A percentile compares a stretch with the other conserved stretches of the same genome.
These are phyloP conservation scores for Drosophila grimshawi DNA, from an alignment of 1,140 invertebrate species.

Conservation along the genomic window DNA sequence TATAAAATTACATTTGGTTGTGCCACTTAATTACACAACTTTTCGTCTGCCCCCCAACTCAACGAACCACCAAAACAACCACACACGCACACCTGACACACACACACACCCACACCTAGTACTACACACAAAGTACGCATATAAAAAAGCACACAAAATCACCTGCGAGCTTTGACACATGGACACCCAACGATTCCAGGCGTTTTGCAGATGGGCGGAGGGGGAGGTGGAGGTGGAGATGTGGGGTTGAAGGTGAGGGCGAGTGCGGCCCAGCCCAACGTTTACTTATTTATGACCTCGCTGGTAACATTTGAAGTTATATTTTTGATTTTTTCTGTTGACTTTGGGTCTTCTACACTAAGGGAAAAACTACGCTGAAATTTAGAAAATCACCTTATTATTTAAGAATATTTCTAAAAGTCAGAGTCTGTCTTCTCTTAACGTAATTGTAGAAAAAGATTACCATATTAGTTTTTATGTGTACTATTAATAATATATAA, in stretches of 20 bases:
- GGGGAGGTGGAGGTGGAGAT: background rate
- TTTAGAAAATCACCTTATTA: too few relatives aligned
- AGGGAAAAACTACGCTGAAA: background rate
- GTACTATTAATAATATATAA: too few relatives aligned
- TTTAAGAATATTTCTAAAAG: too few relatives aligned
- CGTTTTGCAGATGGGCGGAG: too few relatives aligned
- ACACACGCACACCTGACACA: slow-evolving; percentile 3
- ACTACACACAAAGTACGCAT: slow-evolving; percentile 2
- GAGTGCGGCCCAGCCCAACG: background rate
- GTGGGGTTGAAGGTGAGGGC: background rate
- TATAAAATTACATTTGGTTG: slow-evolving; percentile 1
- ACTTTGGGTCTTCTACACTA: background rate
- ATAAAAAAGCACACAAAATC: slow-evolving; percentile 57
- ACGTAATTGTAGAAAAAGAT: too few relatives aligned
- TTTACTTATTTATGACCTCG: slow-evolving; percentile 58
- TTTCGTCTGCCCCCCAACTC: slow-evolving; percentile 7
- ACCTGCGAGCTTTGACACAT: slow-evolving; percentile 50
- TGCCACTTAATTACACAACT: slow-evolving; percentile 33
- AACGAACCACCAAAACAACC: slow-evolving; percentile 3
- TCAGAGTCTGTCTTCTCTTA: too few relatives aligned
- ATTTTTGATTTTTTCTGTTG: slow-evolving; percentile 49
- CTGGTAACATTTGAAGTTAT: slow-evolving; percentile 54
- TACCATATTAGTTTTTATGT: too few relatives aligned
- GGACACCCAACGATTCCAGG: slow-evolving; percentile 17
- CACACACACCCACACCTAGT: background rate